Evolutionary conservation across 2,888 invertebrate genomes (phyloP), one percentile per base, ranked within the genome.

Genomic region (Cephus pygmeus): DNA sequence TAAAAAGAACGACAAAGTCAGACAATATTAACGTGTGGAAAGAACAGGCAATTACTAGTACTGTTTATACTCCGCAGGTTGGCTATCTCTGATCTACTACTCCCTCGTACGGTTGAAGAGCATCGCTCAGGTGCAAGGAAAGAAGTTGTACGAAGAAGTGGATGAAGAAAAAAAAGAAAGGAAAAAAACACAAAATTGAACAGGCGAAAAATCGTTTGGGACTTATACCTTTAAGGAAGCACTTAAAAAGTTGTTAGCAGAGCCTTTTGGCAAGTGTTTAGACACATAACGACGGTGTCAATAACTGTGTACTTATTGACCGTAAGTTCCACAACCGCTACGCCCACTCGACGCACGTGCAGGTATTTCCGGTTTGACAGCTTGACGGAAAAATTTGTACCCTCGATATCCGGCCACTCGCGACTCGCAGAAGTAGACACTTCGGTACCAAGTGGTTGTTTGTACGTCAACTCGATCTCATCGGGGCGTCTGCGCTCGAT

Each of bases 1-100:
- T 56, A 6, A 40, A 23, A 9, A 6, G 9, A 56, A 23, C 1
- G 81, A 84, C 83, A 81, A 83, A 82, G 82, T 33, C 79, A 12
- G 68, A 68, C 75, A 73, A 75, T 77, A 77, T 77, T 75, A 76
- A 68, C 69, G 75, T n/a, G 75, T 79, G 68, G 73, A 68, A n/a
- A 40, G 12, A 73, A 75, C 75, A 75, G 75, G 73, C 75, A 77
- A 78, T 79, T 78, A 78, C 77, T 73, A 56, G 69, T 34, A 35
- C 79, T 73, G 79, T 77, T 79, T 79, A 77, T 75, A 71, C 77
- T 75, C 12, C 71, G 69, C 71, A 33, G 30, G 33, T 69, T 33
- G 33, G 71, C 71, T 30, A 69, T 69, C 31, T 69, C 15, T 15
- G 71, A 69, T 69, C 71, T 69, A 12, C 69, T 33, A 1, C 40